phyloP scores from a whole-genome alignment of 2,797 vertebrate species.

The Luscinia luscinia region DNA sequence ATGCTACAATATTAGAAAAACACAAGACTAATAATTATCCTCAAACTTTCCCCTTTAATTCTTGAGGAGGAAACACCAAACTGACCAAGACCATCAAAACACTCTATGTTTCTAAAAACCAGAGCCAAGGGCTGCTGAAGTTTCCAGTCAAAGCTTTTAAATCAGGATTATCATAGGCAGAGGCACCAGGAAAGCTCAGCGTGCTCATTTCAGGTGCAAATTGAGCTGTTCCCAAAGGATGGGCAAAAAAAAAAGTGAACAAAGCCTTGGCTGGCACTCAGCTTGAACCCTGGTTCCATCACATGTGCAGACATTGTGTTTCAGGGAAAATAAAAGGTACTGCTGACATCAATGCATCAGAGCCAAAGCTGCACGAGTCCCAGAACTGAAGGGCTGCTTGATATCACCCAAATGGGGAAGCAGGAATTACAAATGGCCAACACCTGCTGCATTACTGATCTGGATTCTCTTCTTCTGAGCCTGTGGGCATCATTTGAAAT shows the following conservation, averaged over 20 bases:
- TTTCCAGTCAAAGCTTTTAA: background rate
- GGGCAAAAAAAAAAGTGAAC: background rate
- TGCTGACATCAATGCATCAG: background rate
- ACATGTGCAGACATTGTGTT: background rate
- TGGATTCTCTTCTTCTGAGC: background rate
- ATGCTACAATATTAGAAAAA: background rate
- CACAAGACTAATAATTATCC: background rate
- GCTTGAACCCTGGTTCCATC: background rate
- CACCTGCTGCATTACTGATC: conserved; percentile 9
- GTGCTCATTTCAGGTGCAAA: background rate
- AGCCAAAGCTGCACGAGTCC: background rate
- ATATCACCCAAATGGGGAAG: background rate
- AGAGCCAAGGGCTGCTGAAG: background rate
- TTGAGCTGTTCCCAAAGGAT: background rate
- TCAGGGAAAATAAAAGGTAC: conserved; percentile 2
- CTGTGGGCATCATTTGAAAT: background rate
- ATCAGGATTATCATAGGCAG: background rate
- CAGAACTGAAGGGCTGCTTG: background rate
- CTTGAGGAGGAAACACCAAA: background rate
- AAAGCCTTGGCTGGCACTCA: background rate
- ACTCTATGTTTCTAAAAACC: background rate
- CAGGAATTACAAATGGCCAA: background rate
- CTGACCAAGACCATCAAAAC: background rate
- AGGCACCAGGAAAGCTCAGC: background rate
- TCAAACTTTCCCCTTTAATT: background rate